Conservation (phyloP, 2,888 invertebrate genomes). For the Volucella zonaria region DNA sequence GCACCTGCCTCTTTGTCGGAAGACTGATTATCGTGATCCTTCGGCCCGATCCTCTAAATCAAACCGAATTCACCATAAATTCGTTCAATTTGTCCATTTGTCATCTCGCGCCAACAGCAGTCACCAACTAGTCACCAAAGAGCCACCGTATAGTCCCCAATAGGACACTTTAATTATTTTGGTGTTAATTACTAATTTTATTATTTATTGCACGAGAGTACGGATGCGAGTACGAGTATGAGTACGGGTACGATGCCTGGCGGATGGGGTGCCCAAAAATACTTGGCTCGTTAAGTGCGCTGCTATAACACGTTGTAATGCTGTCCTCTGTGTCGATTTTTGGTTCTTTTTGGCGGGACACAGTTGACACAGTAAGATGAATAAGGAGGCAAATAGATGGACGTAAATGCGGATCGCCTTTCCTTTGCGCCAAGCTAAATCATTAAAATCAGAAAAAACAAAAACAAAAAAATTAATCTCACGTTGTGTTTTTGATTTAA, state of each 20-base stretch:
- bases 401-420: conserved; percentile 26
- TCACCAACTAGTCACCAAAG: conserved; percentile 9
- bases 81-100: conserved; percentile 72
- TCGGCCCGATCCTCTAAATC: conserved; percentile 48
- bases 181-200: conserved; percentile 72
- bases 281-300: conserved; percentile 50
- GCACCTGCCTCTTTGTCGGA: no score
- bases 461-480: conserved; percentile 26
- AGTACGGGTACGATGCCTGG: background rate
- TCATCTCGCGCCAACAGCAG: conserved; percentile 58
- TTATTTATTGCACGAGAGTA: conserved; percentile 62
- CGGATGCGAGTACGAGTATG: background rate
- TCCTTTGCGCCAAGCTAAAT: conserved; percentile 61
- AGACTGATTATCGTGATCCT: background rate
- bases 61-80: conserved; percentile 63
- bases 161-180: conserved; percentile 71
- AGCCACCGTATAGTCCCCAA: background rate
- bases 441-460: conserved; percentile 16
- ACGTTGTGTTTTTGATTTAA: conserved; percentile 48
- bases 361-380: conserved; percentile 21
- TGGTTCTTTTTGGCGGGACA: background rate
- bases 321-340: conserved; percentile 10
- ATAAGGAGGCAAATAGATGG: conserved; percentile 36
- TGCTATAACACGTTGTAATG: conserved; percentile 46
- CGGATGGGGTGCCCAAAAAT: conserved; percentile 68